Percentiles rank a stretch among this genome's conserved stretches.
phyloP scores from a whole-genome alignment of 2,797 vertebrate genomes.

The Phrynocephalus vlangalii region DNA sequence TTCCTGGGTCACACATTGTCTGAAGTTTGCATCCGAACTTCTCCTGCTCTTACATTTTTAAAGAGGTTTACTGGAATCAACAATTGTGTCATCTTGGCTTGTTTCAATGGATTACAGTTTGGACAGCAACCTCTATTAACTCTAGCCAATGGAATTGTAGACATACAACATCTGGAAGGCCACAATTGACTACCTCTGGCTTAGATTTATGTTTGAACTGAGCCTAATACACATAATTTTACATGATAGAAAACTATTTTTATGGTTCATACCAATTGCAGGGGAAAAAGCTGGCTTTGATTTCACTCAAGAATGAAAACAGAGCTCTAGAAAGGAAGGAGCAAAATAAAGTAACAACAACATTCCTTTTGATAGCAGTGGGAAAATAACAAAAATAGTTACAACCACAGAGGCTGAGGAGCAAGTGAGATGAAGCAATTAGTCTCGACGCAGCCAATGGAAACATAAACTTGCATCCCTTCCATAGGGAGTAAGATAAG shows the following conservation, averaged over 20 bases:
- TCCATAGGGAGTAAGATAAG: background rate
- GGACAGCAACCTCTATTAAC: background rate
- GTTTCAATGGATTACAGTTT: background rate
- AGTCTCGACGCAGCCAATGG: constrained; percentile 12
- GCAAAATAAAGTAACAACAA: background rate
- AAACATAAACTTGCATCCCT: constrained; percentile 14
- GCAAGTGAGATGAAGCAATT: background rate
- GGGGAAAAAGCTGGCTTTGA: background rate
- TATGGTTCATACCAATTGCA: background rate
- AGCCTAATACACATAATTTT: background rate
- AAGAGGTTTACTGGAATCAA: background rate
- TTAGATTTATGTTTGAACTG: background rate
- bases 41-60: background rate
- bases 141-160: background rate
- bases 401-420: background rate
- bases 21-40: background rate
- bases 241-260: background rate
- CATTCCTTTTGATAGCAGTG: background rate
- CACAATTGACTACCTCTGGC: background rate
- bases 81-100: background rate
- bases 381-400: background rate
- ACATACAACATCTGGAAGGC: background rate
- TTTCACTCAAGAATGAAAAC: background rate
- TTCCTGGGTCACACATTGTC: no score
- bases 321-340: background rate